Evolutionary conservation across 2,888 invertebrate genomes (phyloP), one percentile per base, ranked within the genome.

Genomic region (Chymomyza fuscimana): DNA sequence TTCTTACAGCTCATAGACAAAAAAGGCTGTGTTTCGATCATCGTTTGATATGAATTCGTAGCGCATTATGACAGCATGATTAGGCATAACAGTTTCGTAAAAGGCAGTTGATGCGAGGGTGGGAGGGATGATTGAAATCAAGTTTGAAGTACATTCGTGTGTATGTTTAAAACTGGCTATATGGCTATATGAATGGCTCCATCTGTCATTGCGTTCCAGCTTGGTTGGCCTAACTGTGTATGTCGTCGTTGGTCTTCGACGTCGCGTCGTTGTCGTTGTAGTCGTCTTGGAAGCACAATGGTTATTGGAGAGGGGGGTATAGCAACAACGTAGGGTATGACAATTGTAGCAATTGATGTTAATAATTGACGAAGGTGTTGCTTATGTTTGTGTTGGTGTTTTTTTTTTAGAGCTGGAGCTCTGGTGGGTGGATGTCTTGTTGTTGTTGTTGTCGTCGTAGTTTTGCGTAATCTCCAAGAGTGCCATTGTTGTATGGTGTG

Each of bases 51-150:
- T 78, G 83, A 85, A 82, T 83, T 85, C 87, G 87, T 80, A 87
- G 82, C 88, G 82, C 88, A 89, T 90, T 91, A 89, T 91, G 91
- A 91, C 91, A 91, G 90, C 90, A 89, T 91, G 91, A 91, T 91
- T 91, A 90, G 91, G 90, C 90, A 90, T 88, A 88, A 88, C 87
- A 83, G 89, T 89, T 88, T 87, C 89, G 86, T 83, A 84, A 83
- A 81, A 81, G 76, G 77, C 82, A 80, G 78, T 78, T 36, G 62
- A 22, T 29, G 36, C 58, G 29, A 62, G 25, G 51, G 22, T 61
- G 54, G 78, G 84, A 84, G 74, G 58, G 58, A 74, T 76, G 75
- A 80, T 76, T 78, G 78, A 81, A 89, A 88, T 89, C 88, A 87
- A 89, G 89, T 86, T 84, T 83, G 79, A 86, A 85, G 80, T 87